Percentiles rank a stretch among this genome's conserved stretches.
Evolutionary conservation across 2,797 vertebrate genomes (phyloP).

Genomic region (Salarias fasciatus): DNA sequence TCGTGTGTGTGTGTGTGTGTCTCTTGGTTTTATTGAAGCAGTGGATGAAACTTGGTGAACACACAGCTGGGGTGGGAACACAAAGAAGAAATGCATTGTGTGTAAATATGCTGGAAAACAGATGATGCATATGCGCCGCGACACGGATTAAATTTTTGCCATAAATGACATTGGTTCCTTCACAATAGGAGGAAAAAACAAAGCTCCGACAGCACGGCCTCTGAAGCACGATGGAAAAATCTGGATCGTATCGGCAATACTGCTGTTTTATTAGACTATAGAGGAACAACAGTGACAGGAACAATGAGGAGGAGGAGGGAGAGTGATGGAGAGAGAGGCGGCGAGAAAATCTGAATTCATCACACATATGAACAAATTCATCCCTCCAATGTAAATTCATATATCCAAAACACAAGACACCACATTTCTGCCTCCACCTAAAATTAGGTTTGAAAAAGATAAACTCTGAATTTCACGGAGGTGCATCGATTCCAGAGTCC

Average conservation of each 20-base stretch:
- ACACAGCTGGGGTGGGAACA: conserved; percentile 23
- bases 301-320: not conserved
- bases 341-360: not conserved
- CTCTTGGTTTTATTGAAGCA: conserved; percentile 28
- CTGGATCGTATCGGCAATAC: not conserved
- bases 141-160: conserved; percentile 13
- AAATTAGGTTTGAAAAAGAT: too few species aligned
- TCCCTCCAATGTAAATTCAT: not conserved
- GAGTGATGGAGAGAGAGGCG: not conserved
- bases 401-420: not conserved
- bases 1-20: conserved; percentile 22
- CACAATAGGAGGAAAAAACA: not conserved
- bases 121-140: conserved; percentile 13
- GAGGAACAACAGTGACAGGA: not conserved
- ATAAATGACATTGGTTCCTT: conserved; percentile 14
- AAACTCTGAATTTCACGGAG: too few species aligned
- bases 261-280: not conserved
- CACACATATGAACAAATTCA: not conserved
- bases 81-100: conserved; percentile 59
- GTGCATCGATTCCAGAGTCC: too few species aligned
- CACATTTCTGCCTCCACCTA: not conserved
- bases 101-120: conserved; percentile 31
- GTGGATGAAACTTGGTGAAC: conserved; percentile 7
- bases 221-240: not conserved
- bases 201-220: too few species aligned